A percentile compares a stretch with the other conserved stretches of the same genome.
Conservation (phyloP, 2,888 invertebrate genomes). For the Mythimna pallens region DNA sequence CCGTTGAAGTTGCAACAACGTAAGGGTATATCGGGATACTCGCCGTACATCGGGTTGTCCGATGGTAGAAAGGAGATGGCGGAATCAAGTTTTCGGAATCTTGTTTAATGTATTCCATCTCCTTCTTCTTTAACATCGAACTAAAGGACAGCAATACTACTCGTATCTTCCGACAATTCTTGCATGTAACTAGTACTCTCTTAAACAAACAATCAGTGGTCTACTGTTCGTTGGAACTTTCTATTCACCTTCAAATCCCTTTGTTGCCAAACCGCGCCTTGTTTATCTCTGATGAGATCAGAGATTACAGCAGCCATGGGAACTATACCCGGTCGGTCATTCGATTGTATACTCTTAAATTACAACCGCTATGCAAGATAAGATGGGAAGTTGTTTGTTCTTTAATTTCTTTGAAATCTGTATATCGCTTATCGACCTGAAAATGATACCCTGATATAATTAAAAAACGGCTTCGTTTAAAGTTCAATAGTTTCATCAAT, state of each 20-base stretch:
- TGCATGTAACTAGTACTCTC: constrained; percentile 7
- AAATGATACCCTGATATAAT: not conserved
- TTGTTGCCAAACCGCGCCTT: constrained; percentile 64
- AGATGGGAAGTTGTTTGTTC: constrained; percentile 18
- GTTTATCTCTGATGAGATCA: constrained; percentile 68
- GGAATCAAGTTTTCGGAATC: too few relatives aligned
- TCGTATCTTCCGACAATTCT: constrained; percentile 1
- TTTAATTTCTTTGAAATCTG: constrained; percentile 19
- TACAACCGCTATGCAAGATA: constrained; percentile 45
- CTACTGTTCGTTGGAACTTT: constrained; percentile 47
- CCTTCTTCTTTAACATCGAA: not conserved
- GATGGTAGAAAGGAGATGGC: too few relatives aligned
- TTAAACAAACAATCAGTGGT: constrained; percentile 32
- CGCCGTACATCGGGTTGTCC: too few relatives aligned
- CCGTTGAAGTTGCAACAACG: too few relatives aligned
- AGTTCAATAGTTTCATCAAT: not conserved
- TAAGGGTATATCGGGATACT: too few relatives aligned
- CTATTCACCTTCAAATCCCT: constrained; percentile 63
- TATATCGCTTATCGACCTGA: constrained; percentile 35
- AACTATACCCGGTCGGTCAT: constrained; percentile 59
- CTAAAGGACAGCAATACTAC: not conserved
- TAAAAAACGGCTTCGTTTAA: not conserved
- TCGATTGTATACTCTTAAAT: constrained; percentile 55
- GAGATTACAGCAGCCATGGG: constrained; percentile 66
- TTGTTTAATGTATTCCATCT: too few relatives aligned